These are phyloP conservation scores for Todiramphus saurophagus DNA, from an alignment of 2,113 vertebrate species.

Conservation along the genomic window DNA sequence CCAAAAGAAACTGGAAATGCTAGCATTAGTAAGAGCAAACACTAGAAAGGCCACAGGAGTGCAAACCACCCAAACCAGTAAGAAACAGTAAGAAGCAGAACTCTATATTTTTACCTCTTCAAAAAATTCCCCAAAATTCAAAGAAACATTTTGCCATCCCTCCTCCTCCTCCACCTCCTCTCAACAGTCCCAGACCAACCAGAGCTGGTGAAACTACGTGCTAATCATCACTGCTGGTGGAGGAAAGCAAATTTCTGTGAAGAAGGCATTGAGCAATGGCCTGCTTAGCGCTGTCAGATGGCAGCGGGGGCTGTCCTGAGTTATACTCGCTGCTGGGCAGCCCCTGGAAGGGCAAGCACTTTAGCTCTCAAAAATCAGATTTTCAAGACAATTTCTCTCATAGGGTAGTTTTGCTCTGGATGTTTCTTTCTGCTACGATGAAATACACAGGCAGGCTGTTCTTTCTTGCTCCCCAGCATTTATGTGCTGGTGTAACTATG, in stretches of 20 bases:
- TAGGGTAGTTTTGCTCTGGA: neutral
- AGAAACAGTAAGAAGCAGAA: neutral
- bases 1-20: neutral
- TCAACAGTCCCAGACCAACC: neutral
- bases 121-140: neutral
- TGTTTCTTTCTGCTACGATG: accelerated
- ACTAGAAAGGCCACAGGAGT: neutral
- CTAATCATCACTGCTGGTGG: neutral
- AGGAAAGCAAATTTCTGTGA: neutral
- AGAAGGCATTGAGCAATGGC: neutral
- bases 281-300: neutral
- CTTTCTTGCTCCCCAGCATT: neutral
- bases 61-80: neutral
- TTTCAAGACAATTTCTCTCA: neutral
- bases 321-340: neutral
- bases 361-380: neutral
- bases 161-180: neutral
- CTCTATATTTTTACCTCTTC: neutral
- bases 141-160: neutral
- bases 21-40: neutral
- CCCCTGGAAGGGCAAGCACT: neutral
- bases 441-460: neutral
- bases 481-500: too few relatives aligned
- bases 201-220: neutral
- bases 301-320: neutral